These are phyloP conservation scores for Archocentrus centrarchus DNA, from an alignment of 2,113 vertebrate species.

Conservation along the genomic window DNA sequence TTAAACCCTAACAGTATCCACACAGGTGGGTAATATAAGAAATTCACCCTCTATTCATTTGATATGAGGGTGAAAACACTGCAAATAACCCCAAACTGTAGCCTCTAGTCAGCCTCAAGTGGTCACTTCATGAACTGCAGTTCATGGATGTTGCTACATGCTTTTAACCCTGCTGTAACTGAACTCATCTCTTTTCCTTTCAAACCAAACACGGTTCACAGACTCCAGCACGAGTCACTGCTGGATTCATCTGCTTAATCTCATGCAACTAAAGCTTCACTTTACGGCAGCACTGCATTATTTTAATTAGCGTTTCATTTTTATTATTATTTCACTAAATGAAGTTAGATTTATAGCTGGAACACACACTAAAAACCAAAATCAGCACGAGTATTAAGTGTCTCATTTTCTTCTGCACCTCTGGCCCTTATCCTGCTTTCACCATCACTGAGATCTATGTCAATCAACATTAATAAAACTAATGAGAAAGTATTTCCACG, in stretches of 20 bases:
- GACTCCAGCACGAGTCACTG: background rate
- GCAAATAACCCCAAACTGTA: too few relatives aligned
- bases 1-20: background rate
- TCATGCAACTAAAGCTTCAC: background rate
- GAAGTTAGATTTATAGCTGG: background rate
- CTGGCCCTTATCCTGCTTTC: background rate
- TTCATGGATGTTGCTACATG: background rate
- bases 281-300: fast-evolving
- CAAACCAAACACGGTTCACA: background rate
- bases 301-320: background rate
- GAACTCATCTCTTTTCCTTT: background rate
- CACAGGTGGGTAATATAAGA: background rate
- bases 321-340: background rate
- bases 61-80: too few relatives aligned
- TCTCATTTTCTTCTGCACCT: background rate
- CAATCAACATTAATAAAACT: background rate
- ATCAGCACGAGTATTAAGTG: too few relatives aligned
- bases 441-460: background rate
- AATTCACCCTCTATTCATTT: too few relatives aligned
- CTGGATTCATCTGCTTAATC: background rate
- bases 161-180: background rate
- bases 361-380: background rate
- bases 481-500: background rate
- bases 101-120: background rate
- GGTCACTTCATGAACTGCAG: background rate